Evolutionary conservation across 1,140 invertebrate species (phyloP), one percentile per base, ranked within the genome.

Genomic region (Ceratosolen fusciceps): DNA sequence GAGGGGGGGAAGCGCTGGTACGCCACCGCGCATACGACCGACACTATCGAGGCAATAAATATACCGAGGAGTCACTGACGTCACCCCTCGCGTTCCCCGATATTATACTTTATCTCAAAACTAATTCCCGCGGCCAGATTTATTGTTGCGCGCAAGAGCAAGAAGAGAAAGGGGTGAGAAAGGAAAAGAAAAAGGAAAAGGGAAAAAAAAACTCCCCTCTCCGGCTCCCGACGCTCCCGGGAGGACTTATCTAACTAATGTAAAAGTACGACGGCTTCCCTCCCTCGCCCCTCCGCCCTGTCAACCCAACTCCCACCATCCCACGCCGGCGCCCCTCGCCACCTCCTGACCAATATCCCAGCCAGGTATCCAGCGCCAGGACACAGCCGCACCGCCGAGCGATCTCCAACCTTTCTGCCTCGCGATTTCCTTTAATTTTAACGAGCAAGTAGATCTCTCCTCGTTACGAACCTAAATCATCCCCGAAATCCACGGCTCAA

Each of bases 91-190:
- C 84, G 83, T 52, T 56, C 52, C 21, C 86, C 85, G 87, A 88
- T 88, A 87, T 88, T 88, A 87, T 88, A 87, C 87, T 88, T 88
- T 88, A 88, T 88, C 87, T 88, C 85, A 81, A 87, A 88, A 87
- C 87, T 88, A 88, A 87, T 88, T 88, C 87, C 86, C 86, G 86
- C 83, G 85, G 76, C 83, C 86, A 87, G 87, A 88, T 88, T 88
- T 88, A 88, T 88, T n/a, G n/a, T n/a, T 84, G 85, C 87, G 26
- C 74, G 21, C 52, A 82, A 86, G 85, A 87, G 86, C 21, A 34
- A 86, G 85, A 85, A 67, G 29, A 52, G 49, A 56, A 47, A 43
- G 37, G n/a, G 47, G 73, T 7, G 58, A 29, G n/a, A 21, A 85
- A 24, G 24, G n/a, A 21, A 65, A 37, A 67, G 62, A 24, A 24